Conservation (phyloP, 2,888 invertebrate species). For the Andrena marginata region DNA sequence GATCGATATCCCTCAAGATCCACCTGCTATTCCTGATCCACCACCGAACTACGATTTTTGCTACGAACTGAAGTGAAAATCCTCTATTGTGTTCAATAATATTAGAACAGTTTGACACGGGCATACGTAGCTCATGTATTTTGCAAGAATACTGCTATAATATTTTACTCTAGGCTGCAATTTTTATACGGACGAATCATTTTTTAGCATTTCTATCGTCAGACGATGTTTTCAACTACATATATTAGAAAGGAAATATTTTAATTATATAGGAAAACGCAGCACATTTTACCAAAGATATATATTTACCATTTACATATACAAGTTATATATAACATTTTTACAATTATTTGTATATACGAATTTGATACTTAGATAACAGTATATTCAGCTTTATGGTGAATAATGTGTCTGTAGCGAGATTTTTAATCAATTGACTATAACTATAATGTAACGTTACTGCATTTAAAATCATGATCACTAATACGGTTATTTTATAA, state of each 20-base stretch:
- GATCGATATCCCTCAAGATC: slow-evolving; percentile 96
- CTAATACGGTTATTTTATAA: slow-evolving; percentile 14
- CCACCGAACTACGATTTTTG: slow-evolving; percentile 97
- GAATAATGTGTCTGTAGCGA: not conserved
- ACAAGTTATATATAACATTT: slow-evolving; percentile 45
- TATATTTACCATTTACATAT: slow-evolving; percentile 66
- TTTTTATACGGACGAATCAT: slow-evolving; percentile 49
- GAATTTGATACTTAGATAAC: slow-evolving; percentile 28
- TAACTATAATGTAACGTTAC: slow-evolving; percentile 16
- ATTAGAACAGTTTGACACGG: slow-evolving; percentile 5
- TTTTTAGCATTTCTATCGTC: slow-evolving; percentile 29
- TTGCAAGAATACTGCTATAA: slow-evolving; percentile 10
- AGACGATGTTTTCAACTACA: slow-evolving; percentile 29
- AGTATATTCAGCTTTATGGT: slow-evolving; percentile 22
- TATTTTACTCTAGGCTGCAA: slow-evolving; percentile 17
- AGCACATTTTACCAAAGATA: slow-evolving; percentile 71
- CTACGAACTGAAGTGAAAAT: slow-evolving; percentile 89
- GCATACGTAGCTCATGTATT: slow-evolving; percentile 9
- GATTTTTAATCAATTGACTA: slow-evolving; percentile 24
- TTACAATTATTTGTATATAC: slow-evolving; percentile 54
- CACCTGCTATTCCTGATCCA: slow-evolving; percentile 96
- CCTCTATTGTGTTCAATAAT: slow-evolving; percentile 12
- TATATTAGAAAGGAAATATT: slow-evolving; percentile 31
- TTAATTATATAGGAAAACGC: slow-evolving; percentile 40
- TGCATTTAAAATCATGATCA: slow-evolving; percentile 20